phyloP scores from a whole-genome alignment of 2,113 vertebrate species.

The Eonycteris spelaea region DNA sequence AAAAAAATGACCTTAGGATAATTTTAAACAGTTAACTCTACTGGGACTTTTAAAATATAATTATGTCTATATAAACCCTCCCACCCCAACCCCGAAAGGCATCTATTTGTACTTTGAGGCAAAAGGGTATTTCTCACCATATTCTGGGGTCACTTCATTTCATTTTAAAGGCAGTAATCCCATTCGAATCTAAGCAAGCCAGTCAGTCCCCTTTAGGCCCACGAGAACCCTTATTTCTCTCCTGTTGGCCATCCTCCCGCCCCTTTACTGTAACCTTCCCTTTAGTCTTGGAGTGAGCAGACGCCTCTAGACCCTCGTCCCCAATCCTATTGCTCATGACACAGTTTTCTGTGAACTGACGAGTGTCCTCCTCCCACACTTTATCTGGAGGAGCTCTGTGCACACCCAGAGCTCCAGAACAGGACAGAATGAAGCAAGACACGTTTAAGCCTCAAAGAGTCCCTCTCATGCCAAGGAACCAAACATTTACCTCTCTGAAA shows the following conservation, averaged over 20 bases:
- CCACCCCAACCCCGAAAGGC: background rate
- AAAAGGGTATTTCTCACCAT: background rate
- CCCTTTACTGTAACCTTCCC: background rate
- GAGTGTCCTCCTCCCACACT: background rate
- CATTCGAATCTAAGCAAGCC: background rate
- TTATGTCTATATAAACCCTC: background rate
- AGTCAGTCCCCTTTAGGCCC: background rate
- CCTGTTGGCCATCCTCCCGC: background rate
- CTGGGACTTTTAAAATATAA: background rate
- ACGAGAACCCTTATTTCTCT: background rate
- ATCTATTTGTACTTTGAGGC: background rate
- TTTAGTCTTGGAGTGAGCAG: background rate
- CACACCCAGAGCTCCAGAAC: background rate
- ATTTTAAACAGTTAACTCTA: background rate
- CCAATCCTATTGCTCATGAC: fast-evolving
- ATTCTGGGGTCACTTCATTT: background rate
- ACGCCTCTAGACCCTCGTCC: background rate
- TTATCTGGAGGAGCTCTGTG: background rate
- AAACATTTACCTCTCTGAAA: conserved; percentile 55
- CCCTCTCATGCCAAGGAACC: background rate
- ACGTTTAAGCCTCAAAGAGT: background rate
- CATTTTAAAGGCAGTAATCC: background rate
- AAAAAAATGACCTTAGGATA: background rate
- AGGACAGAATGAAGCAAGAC: background rate
- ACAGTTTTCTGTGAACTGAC: background rate